Percentiles rank a stretch among this genome's conserved stretches.
These are phyloP conservation scores for Strongylocentrotus purpuratus DNA, from an alignment of 35 echinoderm and acorn worm species.

Conservation along the genomic window DNA sequence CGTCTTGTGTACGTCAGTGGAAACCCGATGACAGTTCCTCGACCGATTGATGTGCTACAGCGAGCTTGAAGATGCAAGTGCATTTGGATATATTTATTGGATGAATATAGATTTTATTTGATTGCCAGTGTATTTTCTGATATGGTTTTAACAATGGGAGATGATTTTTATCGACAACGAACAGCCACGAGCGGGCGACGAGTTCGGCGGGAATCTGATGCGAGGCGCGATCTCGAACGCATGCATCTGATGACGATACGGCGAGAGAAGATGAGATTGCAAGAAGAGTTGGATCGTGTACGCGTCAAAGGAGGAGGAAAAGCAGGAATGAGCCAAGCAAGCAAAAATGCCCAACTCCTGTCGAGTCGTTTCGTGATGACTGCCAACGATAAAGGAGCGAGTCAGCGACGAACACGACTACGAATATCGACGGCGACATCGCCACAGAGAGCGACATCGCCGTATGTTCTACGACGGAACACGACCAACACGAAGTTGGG, in stretches of 20 bases:
- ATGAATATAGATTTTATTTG: neutral
- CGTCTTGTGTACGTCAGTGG: neutral
- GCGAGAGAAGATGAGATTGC: slow-evolving; percentile 77
- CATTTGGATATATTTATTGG: neutral
- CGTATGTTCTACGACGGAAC: neutral
- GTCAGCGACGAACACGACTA: slow-evolving; percentile 29
- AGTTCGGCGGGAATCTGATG: slow-evolving; percentile 32
- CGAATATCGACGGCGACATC: neutral
- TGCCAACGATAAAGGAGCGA: neutral
- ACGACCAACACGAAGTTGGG: slow-evolving; percentile 26
- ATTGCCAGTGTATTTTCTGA: neutral
- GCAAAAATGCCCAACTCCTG: slow-evolving; percentile 51
- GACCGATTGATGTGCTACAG: neutral
- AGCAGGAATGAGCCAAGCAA: neutral
- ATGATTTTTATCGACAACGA: slow-evolving; percentile 8
- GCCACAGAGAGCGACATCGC: neutral
- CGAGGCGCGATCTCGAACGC: slow-evolving; percentile 72
- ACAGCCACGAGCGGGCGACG: neutral
- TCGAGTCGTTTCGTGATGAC: slow-evolving; percentile 8
- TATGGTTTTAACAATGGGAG: slow-evolving; percentile 32
- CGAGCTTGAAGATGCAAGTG: neutral
- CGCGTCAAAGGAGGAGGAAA: slow-evolving; percentile 61
- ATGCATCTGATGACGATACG: slow-evolving; percentile 88
- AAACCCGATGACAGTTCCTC: neutral
- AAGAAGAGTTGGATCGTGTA: slow-evolving; percentile 80